Percentiles rank a stretch among this genome's conserved stretches.
These are phyloP conservation scores for Drosophila navojoa DNA, from an alignment of 1,140 invertebrate genomes.

Conservation along the genomic window DNA sequence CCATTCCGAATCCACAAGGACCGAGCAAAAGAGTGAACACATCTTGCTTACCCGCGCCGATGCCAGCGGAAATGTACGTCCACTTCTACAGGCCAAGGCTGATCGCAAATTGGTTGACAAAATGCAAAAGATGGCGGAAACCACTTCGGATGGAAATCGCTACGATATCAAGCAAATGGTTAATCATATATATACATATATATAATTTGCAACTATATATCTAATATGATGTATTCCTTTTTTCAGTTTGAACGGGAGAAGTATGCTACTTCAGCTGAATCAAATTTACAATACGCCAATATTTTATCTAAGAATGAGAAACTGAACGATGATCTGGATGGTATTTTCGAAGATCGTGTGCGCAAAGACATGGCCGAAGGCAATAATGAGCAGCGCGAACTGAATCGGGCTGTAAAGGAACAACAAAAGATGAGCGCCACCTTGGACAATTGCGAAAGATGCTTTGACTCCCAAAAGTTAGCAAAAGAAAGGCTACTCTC, in stretches of 20 bases:
- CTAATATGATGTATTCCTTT: too few relatives aligned
- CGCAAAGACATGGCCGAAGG: conserved; percentile 87
- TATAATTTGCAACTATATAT: neutral
- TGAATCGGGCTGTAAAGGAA: conserved; percentile 90
- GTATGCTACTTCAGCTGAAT: conserved; percentile 90
- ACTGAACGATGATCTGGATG: conserved; percentile 92
- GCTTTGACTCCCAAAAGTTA: conserved; percentile 88
- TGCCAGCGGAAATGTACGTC: conserved; percentile 87
- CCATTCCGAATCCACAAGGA: neutral
- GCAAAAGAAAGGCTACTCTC: conserved; percentile 92
- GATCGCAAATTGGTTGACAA: conserved; percentile 84
- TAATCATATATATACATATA: conserved; percentile 53
- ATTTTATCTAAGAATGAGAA: conserved; percentile 88
- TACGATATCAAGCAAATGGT: conserved; percentile 94
- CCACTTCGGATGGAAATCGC: conserved; percentile 91
- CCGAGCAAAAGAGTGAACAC: conserved; percentile 62
- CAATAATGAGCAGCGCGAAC: conserved; percentile 87
- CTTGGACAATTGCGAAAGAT: conserved; percentile 92
- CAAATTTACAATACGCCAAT: conserved; percentile 92
- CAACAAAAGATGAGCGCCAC: conserved; percentile 84
- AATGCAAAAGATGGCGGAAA: conserved; percentile 88
- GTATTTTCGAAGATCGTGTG: conserved; percentile 89
- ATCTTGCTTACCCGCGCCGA: conserved; percentile 90
- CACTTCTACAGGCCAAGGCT: conserved; percentile 76
- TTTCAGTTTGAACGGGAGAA: conserved; percentile 94